Evolutionary conservation across 2,797 vertebrate genomes (phyloP).

Genomic region (Babyrousa celebensis): DNA sequence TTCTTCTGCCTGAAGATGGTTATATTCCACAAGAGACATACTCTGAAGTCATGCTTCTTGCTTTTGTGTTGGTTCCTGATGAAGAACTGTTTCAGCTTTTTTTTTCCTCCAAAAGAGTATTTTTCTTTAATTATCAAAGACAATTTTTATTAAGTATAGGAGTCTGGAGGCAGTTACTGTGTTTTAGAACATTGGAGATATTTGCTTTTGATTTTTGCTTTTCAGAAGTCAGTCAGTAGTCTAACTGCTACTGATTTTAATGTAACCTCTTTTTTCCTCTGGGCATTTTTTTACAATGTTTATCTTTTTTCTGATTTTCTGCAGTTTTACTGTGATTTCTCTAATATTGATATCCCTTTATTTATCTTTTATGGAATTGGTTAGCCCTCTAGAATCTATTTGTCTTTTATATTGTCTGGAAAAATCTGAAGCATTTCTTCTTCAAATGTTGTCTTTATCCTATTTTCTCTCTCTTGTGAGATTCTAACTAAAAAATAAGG

Average conservation of each 20-base stretch:
- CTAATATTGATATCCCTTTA: background rate
- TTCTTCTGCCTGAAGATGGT: background rate
- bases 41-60: too few relatives aligned
- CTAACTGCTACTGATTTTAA: background rate
- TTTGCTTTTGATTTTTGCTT: background rate
- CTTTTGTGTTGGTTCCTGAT: background rate
- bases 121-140: background rate
- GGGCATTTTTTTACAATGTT: background rate
- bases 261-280: background rate
- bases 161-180: background rate
- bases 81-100: background rate
- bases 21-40: too few relatives aligned
- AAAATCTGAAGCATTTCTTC: background rate
- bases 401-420: background rate
- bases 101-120: background rate
- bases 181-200: background rate
- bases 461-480: background rate
- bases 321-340: background rate
- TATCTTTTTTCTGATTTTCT: constrained; percentile 5
- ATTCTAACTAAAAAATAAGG: background rate
- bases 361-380: background rate
- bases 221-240: background rate
- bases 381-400: background rate
- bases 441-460: background rate
- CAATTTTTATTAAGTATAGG: background rate